A percentile compares a stretch with the other conserved stretches of the same genome.
Conservation (phyloP, 2,888 invertebrate genomes). For the Chrysolina haemoptera region DNA sequence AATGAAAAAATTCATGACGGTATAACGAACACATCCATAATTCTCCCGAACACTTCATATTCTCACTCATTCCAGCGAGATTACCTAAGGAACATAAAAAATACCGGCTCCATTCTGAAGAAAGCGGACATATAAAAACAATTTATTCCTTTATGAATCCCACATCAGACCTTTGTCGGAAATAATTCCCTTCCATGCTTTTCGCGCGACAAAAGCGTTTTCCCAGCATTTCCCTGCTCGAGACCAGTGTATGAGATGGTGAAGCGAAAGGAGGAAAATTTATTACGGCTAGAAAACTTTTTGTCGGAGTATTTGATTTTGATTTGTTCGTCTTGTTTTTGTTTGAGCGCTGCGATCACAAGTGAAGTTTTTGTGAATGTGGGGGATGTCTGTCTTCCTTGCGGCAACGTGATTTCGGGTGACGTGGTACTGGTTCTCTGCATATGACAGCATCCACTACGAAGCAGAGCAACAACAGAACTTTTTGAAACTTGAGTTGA, state of each 20-base stretch:
- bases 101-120: constrained; percentile 23
- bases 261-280: constrained; percentile 38
- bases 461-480: too few relatives aligned
- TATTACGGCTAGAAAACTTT: constrained; percentile 26
- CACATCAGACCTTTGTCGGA: constrained; percentile 39
- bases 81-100: constrained; percentile 13
- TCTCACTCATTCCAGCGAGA: constrained; percentile 9
- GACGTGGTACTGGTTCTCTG: too few relatives aligned
- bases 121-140: constrained; percentile 32
- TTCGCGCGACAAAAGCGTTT: constrained; percentile 39
- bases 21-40: constrained; percentile 15
- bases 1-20: not conserved
- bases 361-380: too few relatives aligned
- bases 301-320: constrained; percentile 13
- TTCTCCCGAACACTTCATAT: constrained; percentile 16
- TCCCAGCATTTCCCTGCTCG: constrained; percentile 40
- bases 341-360: not conserved
- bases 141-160: constrained; percentile 34
- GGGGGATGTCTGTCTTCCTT: too few relatives aligned
- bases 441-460: too few relatives aligned
- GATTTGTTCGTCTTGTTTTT: constrained; percentile 17
- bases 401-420: too few relatives aligned
- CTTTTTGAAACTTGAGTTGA: too few relatives aligned
- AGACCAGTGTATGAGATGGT: constrained; percentile 38
- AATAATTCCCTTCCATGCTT: constrained; percentile 41